A percentile compares a stretch with the other conserved stretches of the same genome.
Evolutionary conservation across 1,140 invertebrate species (phyloP).

Genomic region (Trichogramma pretiosum): DNA sequence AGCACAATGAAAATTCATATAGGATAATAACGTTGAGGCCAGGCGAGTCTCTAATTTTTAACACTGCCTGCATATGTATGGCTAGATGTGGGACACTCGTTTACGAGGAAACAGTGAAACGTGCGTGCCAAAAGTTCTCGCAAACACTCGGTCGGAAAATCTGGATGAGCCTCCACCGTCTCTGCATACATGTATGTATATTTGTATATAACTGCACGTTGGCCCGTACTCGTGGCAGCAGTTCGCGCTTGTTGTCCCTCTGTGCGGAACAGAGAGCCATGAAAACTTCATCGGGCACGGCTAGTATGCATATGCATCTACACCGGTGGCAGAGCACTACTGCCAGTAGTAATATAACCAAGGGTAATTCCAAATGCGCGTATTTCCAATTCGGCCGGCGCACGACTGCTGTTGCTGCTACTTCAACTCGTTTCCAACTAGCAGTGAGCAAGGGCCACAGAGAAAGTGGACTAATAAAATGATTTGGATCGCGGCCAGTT

Average conservation of each 20-base stretch:
- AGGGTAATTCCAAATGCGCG: conserved; percentile 4
- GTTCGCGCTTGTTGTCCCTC: no score
- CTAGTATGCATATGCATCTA: not conserved
- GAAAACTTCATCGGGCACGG: conserved; percentile 8
- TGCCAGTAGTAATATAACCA: not conserved
- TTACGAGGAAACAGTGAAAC: no score
- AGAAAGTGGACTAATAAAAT: conserved; percentile 10
- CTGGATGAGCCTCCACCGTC: no score
- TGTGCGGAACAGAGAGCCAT: conserved; percentile 7
- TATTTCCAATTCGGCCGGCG: conserved; percentile 3
- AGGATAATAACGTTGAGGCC: no score
- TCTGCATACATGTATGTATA: not conserved
- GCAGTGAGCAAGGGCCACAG: not conserved
- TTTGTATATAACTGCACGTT: not conserved
- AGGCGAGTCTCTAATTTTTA: no score
- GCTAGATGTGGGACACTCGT: no score
- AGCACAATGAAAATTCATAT: no score
- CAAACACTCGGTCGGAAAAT: not conserved
- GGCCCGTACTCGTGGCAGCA: no score
- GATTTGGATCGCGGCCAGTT: conserved; percentile 10
- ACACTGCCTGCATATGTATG: no score
- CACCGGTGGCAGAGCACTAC: not conserved
- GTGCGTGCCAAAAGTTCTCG: not conserved
- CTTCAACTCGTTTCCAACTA: no score
- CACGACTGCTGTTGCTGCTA: no score